Evolutionary conservation across 2,888 invertebrate genomes (phyloP), one percentile per base, ranked within the genome.

Genomic region (Patella caerulea): DNA sequence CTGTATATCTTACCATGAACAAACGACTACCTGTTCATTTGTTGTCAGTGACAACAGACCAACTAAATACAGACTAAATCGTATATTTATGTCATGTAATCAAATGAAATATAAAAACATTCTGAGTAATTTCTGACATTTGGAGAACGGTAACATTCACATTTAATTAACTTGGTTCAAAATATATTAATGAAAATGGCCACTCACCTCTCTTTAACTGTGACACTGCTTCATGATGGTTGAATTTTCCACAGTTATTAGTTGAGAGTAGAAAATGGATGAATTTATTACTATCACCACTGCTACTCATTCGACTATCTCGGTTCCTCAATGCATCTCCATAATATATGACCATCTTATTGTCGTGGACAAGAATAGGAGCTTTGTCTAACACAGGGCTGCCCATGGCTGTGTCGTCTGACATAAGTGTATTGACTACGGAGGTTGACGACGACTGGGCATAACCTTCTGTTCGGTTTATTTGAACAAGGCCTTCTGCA

Each of bases 201-300:
- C 12, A 78, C 82, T 75, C 73, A 86, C 86, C 86, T 82, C 77
- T 81, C 34, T 81, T 82, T 15, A 86, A 78, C 77, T 79, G 84
- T 52, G 72, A 76, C 53, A 82, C 84, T 77, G 83, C 83, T 70
- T 86, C 86, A 53, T 76, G 79, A 45, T 83, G 71, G 76, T 84
- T 83, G 77, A 84, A 86, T 53, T 78, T 78, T 29, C 78, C 81
- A 56, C 73, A 78, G 53, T 73, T 81, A 65, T 84, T 81, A 52
- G 78, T 71, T 55, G 81, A 29, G 73, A 81, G 83, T 34, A 72
- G 55, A 24, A 83, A 56, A n/a, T 82, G 79, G 59, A 83, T 82
- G 72, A 81, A 81, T 75, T 79, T 81, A 56, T 79, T 81, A 54
- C 81, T 82, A 75, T 83, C 82, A 52, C 77, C 83, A 52, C 78